Evolutionary conservation across 1,140 invertebrate genomes (phyloP).

Genomic region (Scaptomyza montana): DNA sequence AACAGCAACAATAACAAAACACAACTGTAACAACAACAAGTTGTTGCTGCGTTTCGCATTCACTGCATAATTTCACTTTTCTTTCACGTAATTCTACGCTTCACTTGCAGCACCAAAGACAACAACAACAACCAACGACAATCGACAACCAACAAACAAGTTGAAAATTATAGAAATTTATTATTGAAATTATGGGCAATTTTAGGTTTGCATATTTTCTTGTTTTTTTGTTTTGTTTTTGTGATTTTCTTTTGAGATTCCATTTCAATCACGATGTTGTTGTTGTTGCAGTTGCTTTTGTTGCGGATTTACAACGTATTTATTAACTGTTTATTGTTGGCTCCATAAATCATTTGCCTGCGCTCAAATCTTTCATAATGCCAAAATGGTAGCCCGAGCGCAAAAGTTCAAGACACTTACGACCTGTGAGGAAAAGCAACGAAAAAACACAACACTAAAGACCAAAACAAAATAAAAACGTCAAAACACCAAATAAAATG

Average conservation of each 20-base stretch:
- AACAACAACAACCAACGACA: constrained; percentile 11
- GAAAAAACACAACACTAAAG: neutral
- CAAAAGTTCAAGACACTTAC: constrained; percentile 64
- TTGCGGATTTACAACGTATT: constrained; percentile 51
- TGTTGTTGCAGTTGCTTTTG: neutral
- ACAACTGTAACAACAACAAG: constrained; percentile 37
- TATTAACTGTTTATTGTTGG: constrained; percentile 52
- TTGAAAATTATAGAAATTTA: constrained; percentile 75
- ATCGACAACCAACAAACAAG: constrained; percentile 41
- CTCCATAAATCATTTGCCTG: constrained; percentile 64
- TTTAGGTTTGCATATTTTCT: constrained; percentile 1
- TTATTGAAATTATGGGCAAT: constrained; percentile 64
- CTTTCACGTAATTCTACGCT: constrained; percentile 79
- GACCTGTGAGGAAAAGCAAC: constrained; percentile 15
- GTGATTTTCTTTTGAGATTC: constrained; percentile 1
- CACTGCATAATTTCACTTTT: constrained; percentile 80
- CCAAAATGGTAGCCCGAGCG: constrained; percentile 25
- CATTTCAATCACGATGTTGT: constrained; percentile 16
- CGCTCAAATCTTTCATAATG: constrained; percentile 39
- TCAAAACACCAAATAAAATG: too few species aligned
- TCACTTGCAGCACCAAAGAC: constrained; percentile 61
- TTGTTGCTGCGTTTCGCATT: constrained; percentile 51
- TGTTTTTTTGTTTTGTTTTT: neutral
- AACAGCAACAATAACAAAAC: too few species aligned
- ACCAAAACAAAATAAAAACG: too few species aligned